These are phyloP conservation scores for Origma solitaria DNA, from an alignment of 2,113 vertebrate species.

Conservation along the genomic window DNA sequence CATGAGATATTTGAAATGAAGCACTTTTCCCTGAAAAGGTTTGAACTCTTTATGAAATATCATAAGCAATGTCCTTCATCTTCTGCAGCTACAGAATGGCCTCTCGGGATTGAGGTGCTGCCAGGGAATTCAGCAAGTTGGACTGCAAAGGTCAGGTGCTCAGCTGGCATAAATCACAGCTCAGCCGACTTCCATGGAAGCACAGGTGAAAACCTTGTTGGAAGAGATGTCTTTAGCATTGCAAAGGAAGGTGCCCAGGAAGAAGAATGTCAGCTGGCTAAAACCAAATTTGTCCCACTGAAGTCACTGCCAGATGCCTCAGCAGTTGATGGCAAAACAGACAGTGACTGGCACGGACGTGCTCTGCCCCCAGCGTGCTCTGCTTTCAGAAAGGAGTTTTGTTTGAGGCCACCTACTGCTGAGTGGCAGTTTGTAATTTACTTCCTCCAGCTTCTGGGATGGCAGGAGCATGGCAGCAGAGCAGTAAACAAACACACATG, in stretches of 20 bases:
- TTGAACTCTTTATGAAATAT: background rate
- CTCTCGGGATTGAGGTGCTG: background rate
- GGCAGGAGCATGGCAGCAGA: background rate
- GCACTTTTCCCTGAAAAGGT: constrained; percentile 4
- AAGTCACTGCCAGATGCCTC: background rate
- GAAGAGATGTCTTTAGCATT: background rate
- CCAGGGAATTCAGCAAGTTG: background rate
- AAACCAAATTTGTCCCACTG: background rate
- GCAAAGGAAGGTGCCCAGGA: background rate
- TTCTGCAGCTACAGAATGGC: background rate
- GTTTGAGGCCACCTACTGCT: background rate
- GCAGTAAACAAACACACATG: background rate
- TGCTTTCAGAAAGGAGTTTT: background rate
- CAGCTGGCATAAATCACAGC: background rate
- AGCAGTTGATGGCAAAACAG: background rate
- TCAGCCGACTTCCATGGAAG: background rate
- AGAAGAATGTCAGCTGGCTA: background rate
- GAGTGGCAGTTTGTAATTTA: background rate
- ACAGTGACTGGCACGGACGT: rapidly evolving
- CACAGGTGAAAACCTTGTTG: background rate
- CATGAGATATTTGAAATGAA: background rate
- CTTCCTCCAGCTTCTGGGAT: background rate
- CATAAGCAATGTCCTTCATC: background rate
- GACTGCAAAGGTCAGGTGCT: background rate
- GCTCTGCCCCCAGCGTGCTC: background rate